Conservation (phyloP, 2,113 vertebrate genomes). For the Pollimyrus isidori region DNA sequence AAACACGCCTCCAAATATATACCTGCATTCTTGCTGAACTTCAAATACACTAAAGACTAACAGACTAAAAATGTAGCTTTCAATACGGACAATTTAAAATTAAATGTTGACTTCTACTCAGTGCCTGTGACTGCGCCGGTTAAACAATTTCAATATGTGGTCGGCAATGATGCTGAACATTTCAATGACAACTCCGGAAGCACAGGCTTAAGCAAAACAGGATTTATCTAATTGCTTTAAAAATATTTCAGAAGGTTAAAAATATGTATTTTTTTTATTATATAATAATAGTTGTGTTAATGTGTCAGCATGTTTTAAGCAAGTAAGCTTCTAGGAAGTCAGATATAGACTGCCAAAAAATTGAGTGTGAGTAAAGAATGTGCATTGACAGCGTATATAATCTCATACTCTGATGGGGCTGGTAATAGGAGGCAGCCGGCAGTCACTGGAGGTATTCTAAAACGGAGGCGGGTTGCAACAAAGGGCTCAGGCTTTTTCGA, state of each 20-base stretch:
- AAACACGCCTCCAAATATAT: conserved; percentile 35
- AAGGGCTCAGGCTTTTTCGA: neutral
- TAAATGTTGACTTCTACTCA: neutral
- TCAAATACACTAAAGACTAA: neutral
- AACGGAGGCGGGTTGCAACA: neutral
- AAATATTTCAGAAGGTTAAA: neutral
- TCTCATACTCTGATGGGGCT: neutral
- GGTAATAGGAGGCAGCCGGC: neutral
- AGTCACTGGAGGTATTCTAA: neutral
- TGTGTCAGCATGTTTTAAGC: neutral
- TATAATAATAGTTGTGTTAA: neutral
- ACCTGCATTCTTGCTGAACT: conserved; percentile 13
- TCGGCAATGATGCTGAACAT: neutral
- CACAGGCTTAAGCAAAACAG: neutral
- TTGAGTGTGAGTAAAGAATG: neutral
- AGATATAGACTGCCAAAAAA: neutral
- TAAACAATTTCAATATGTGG: neutral
- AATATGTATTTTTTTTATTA: neutral
- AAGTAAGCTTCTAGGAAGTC: neutral
- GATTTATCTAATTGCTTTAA: neutral
- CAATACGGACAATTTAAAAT: neutral
- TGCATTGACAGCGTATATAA: neutral
- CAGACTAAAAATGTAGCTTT: neutral
- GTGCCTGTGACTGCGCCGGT: neutral
- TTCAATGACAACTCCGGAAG: neutral